Conservation (phyloP, 2,797 vertebrate species). For the Zonotrichia albicollis region DNA sequence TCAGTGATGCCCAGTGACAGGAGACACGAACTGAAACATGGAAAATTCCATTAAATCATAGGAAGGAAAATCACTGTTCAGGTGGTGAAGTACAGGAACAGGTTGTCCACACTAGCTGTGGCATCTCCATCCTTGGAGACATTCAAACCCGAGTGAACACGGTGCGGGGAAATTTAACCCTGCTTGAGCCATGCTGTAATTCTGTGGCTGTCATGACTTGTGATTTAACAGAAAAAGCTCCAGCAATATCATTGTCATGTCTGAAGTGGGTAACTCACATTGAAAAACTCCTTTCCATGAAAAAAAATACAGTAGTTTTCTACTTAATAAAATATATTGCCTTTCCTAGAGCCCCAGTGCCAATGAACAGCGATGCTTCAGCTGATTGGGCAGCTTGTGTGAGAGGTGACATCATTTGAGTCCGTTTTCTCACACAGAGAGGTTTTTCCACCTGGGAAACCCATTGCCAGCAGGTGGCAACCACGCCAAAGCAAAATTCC, state of each 20-base stretch:
- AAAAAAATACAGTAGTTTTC: background rate
- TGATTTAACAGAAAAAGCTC: background rate
- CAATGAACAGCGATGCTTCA: rapidly evolving
- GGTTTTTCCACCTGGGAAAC: background rate
- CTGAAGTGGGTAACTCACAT: background rate
- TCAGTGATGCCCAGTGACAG: background rate
- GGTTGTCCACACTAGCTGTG: background rate
- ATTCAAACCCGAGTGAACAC: background rate
- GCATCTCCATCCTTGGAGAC: background rate
- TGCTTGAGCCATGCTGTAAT: background rate
- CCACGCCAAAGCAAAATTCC: background rate
- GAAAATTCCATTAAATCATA: background rate
- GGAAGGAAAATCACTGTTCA: background rate
- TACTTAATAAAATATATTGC: background rate
- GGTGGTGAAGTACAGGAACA: background rate
- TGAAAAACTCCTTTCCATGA: background rate
- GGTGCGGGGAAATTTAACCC: background rate
- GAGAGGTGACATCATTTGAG: background rate
- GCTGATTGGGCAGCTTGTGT: too few relatives aligned
- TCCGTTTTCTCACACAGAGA: background rate
- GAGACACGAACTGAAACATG: background rate
- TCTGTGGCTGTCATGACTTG: rapidly evolving
- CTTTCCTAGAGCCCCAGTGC: background rate
- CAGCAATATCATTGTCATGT: background rate
- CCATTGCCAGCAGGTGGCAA: constrained; percentile 40